phyloP scores from a whole-genome alignment of 1,140 invertebrate genomes.

The Polyergus mexicanus region DNA sequence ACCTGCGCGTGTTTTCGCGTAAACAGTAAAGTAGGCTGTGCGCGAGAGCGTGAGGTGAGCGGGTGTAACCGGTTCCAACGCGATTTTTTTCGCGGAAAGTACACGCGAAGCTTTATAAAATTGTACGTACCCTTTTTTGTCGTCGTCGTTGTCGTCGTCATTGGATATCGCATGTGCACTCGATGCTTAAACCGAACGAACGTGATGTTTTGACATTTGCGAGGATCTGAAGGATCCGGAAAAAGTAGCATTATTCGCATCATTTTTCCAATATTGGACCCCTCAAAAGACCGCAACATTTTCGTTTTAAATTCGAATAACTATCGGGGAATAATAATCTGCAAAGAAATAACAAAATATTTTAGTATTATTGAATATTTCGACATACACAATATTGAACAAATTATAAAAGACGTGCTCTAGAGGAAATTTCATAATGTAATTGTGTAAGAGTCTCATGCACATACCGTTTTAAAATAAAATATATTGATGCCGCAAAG shows the following conservation, averaged over 20 bases:
- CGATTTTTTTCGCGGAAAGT: slow-evolving; percentile 79
- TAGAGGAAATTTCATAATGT: not conserved
- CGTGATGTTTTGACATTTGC: not conserved
- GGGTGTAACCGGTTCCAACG: slow-evolving; percentile 77
- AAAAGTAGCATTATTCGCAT: not conserved
- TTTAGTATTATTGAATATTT: no score
- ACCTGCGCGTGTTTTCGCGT: slow-evolving; percentile 68
- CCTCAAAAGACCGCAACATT: slow-evolving; percentile 3
- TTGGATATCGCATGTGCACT: slow-evolving; percentile 4
- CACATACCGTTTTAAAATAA: not conserved
- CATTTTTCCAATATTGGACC: not conserved
- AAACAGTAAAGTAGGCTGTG: slow-evolving; percentile 64
- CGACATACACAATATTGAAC: no score
- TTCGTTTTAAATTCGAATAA: not conserved
- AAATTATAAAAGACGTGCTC: no score
- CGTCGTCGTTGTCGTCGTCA: slow-evolving; percentile 47
- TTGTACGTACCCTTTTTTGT: slow-evolving; percentile 72
- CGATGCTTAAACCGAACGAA: slow-evolving; percentile 1
- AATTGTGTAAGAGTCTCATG: not conserved
- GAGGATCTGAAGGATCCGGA: not conserved
- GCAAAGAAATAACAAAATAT: no score
- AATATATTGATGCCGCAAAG: not conserved
- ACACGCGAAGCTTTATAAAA: slow-evolving; percentile 75
- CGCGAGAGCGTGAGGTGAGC: slow-evolving; percentile 57
- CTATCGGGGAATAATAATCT: not conserved